phyloP scores from a whole-genome alignment of 2,888 invertebrate genomes.

The Oligia fasciuncula region DNA sequence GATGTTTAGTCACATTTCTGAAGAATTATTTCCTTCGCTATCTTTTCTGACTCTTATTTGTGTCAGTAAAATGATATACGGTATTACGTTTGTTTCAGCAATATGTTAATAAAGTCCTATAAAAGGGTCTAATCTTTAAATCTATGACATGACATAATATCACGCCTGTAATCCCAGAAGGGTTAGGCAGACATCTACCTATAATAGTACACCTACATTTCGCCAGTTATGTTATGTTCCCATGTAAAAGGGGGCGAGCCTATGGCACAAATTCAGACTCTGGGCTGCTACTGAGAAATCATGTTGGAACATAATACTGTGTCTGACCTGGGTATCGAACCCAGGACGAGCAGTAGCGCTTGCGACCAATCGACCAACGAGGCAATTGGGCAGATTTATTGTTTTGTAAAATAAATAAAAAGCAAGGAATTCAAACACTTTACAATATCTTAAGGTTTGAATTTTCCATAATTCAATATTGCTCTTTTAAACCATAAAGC shows the following conservation, averaged over 20 bases:
- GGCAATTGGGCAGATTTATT: not conserved
- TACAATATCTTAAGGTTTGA: not conserved
- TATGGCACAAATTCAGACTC: not conserved
- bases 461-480: constrained; percentile 33
- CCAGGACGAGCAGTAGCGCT: not conserved
- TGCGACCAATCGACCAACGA: not conserved
- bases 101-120: not conserved
- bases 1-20: constrained; percentile 6
- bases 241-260: not conserved
- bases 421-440: not conserved
- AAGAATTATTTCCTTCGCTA: constrained; percentile 2
- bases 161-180: not conserved
- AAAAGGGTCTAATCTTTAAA: not conserved
- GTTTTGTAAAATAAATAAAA: not conserved
- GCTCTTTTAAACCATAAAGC: constrained; percentile 49
- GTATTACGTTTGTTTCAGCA: constrained; percentile 1
- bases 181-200: not conserved
- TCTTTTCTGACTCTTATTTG: constrained; percentile 22
- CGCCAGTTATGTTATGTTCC: not conserved
- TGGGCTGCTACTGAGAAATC: not conserved
- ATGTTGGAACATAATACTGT: not conserved
- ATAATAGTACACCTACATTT: not conserved
- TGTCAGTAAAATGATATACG: constrained; percentile 23
- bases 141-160: not conserved
- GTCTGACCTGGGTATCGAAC: not conserved